These are phyloP conservation scores for Megastigmus dorsalis DNA, from an alignment of 2,888 invertebrate genomes.

Conservation along the genomic window DNA sequence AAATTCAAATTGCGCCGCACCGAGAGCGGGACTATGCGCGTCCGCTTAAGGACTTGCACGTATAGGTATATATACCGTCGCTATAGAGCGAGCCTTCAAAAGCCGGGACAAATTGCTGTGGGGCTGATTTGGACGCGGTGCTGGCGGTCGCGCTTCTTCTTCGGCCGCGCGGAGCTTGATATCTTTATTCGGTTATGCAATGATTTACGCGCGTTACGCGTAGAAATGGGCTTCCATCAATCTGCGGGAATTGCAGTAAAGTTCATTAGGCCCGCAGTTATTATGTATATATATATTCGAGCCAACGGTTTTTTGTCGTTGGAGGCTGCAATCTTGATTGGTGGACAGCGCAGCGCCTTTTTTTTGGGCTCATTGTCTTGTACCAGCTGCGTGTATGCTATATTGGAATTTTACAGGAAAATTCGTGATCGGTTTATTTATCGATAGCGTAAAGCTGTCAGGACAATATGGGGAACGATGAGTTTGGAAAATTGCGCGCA, in stretches of 20 bases:
- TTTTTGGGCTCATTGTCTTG: no score
- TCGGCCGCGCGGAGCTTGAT: neutral
- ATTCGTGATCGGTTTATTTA: no score
- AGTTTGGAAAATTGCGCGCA: neutral
- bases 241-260: neutral
- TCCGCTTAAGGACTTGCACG: no score
- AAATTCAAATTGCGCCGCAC: constrained; percentile 25
- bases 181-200: constrained; percentile 18
- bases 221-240: no score
- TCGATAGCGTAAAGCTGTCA: neutral
- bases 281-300: no score
- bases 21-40: no score
- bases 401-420: no score
- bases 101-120: neutral
- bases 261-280: neutral
- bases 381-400: no score
- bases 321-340: no score
- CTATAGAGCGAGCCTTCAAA: neutral
- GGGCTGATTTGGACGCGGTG: neutral
- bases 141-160: neutral
- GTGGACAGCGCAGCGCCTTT: no score
- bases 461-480: neutral
- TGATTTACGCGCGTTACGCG: constrained; percentile 4
- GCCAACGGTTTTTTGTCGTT: no score
- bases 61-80: no score